Base-by-base conservation (phyloP, 1,140 invertebrate species). In the Camponotus floridanus region DNA sequence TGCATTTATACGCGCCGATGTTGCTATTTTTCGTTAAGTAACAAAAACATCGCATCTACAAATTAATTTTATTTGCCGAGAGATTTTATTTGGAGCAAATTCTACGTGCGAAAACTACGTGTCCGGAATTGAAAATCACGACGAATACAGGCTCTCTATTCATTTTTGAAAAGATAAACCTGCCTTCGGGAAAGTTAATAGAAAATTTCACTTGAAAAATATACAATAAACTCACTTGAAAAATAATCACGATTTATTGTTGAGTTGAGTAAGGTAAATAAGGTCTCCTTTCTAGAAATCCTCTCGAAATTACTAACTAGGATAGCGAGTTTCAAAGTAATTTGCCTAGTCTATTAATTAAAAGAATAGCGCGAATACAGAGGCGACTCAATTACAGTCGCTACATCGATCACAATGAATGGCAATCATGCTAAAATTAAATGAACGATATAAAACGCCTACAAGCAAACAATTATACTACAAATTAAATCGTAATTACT, bases 371-470 rank as follows among this genome's bases (percentile, higher is more conserved):
- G 15, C 21, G 33, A n/a, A 67, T 48, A 79, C 31, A 39, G 51
- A 80, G 5, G 18, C 51, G 51, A 80, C 18, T 57, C 21, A 26
- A 70, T 70, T 80, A 70, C 48, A 45, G 21, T 42, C 45, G 45
- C 31, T n/a, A 62, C 2, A 79, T 68, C 21, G 36, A 80, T 80
- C 15, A 42, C 33, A 33, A 68, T 13, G 21, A 70, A 57, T 42
- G 65, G n/a, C 45, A 36, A n/a, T 36, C 9, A 6, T 31, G 48
- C 33, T 57, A 59, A 70, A 70, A 80, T 80, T 57, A 80, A 80
- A 31, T 57, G 1, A 31, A 80, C 18, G 15, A 18, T 70, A 67
- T 18, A 21, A 45, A 8, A 31, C 9, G 13, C 11, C 11, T 31
- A 51, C 11, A 18, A 48, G 7, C 61, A 42, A 39, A 26, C n/a